These are phyloP conservation scores for Xenopus petersii DNA, from an alignment of 2,797 vertebrate genomes.

Conservation along the genomic window DNA sequence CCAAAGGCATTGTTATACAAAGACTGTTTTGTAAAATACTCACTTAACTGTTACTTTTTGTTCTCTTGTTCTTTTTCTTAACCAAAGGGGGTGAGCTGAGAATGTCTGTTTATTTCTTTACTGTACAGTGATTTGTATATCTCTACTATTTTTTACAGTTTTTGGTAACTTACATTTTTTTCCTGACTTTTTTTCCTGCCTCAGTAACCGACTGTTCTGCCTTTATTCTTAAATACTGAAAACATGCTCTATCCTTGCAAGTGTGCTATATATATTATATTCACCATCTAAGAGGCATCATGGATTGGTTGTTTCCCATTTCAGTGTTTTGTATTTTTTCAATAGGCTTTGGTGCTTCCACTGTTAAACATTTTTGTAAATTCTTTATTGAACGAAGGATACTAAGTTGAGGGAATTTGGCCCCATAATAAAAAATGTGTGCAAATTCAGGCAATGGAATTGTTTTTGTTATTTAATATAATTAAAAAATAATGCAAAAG, in stretches of 20 bases:
- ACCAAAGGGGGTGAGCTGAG: constrained; percentile 33
- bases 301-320: not conserved
- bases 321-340: not conserved
- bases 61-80: not conserved
- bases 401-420: too few species aligned
- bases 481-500: too few species aligned
- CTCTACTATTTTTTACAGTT: constrained; percentile 24
- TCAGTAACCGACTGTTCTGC: not conserved
- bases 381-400: not conserved
- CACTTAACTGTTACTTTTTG: not conserved
- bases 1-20: too few species aligned
- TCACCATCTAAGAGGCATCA: too few species aligned
- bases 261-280: too few species aligned
- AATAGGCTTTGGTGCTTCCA: not conserved
- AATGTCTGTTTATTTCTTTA: constrained; percentile 27
- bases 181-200: too few species aligned
- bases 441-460: too few species aligned
- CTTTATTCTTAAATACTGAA: not conserved
- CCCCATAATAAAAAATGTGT: too few species aligned
- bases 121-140: constrained; percentile 28
- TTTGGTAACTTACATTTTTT: not conserved
- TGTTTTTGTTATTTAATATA: too few species aligned
- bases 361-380: not conserved
- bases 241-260: constrained; percentile 48
- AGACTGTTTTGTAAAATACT: not conserved